Evolutionary conservation across 1,140 invertebrate species (phyloP).

Genomic region (Limonius californicus): DNA sequence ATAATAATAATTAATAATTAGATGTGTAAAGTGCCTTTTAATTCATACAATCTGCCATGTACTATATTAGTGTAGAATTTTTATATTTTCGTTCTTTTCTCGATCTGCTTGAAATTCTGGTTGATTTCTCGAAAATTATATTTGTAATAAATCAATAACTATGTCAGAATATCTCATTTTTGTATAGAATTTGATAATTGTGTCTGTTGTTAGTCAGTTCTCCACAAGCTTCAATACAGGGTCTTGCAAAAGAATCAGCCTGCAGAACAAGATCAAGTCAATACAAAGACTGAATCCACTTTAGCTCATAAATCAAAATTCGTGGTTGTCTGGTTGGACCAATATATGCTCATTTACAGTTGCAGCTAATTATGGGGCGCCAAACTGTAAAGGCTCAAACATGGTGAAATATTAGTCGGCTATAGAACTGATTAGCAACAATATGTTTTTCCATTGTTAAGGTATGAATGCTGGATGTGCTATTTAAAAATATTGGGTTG

Average conservation of each 20-base stretch:
- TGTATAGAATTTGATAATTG: conserved; percentile 8
- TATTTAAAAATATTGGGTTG: conserved; percentile 44
- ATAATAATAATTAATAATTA: conserved; percentile 20
- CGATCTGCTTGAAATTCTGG: conserved; percentile 10
- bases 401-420: no score
- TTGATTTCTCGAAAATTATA: conserved; percentile 16
- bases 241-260: background rate
- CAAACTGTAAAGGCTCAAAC: no score
- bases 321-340: no score
- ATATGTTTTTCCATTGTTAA: conserved; percentile 31
- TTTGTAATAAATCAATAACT: conserved; percentile 9
- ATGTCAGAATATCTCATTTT: conserved; percentile 1
- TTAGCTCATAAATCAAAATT: no score
- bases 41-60: conserved; percentile 41
- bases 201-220: conserved; percentile 9
- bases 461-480: conserved; percentile 44
- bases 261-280: no score
- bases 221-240: background rate
- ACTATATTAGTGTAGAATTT: conserved; percentile 29
- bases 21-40: conserved; percentile 45
- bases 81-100: conserved; percentile 6
- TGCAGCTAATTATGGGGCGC: no score
- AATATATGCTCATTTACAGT: no score
- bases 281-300: no score
- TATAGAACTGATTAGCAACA: no score